phyloP scores from a whole-genome alignment of 2,113 vertebrate species.

The Cricetomys ansorgei region DNA sequence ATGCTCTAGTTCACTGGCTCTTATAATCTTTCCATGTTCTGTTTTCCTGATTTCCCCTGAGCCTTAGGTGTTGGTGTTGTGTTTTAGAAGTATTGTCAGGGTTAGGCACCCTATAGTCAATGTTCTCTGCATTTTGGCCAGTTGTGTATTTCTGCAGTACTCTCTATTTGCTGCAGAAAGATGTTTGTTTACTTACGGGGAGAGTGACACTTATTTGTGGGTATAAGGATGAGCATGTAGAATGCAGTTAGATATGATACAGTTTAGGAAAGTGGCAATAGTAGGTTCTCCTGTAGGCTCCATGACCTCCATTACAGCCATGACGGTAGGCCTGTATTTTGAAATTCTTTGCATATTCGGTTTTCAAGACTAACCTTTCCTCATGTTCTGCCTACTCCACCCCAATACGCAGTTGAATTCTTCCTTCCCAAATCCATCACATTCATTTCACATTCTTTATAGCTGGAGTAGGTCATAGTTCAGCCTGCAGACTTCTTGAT shows the following conservation, averaged over 20 bases:
- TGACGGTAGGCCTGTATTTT: neutral
- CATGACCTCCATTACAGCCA: neutral
- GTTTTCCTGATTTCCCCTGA: neutral
- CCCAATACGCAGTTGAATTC: neutral
- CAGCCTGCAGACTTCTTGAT: neutral
- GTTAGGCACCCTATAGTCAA: neutral
- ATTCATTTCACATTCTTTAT: neutral
- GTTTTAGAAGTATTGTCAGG: neutral
- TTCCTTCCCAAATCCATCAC: neutral
- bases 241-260: neutral
- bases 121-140: neutral
- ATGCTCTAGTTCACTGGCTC: neutral
- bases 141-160: neutral
- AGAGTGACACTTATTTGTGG: neutral
- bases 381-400: neutral
- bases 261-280: neutral
- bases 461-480: neutral
- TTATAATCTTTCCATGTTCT: neutral
- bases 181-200: neutral
- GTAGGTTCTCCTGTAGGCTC: neutral
- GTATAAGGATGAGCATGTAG: neutral
- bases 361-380: neutral
- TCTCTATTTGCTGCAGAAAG: neutral
- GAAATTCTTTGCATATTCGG: constrained; percentile 3
- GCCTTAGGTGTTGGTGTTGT: neutral